Percentiles rank a stretch among this genome's conserved stretches.
Conservation (phyloP, 2,888 invertebrate species). For the Osmoderma eremita region DNA sequence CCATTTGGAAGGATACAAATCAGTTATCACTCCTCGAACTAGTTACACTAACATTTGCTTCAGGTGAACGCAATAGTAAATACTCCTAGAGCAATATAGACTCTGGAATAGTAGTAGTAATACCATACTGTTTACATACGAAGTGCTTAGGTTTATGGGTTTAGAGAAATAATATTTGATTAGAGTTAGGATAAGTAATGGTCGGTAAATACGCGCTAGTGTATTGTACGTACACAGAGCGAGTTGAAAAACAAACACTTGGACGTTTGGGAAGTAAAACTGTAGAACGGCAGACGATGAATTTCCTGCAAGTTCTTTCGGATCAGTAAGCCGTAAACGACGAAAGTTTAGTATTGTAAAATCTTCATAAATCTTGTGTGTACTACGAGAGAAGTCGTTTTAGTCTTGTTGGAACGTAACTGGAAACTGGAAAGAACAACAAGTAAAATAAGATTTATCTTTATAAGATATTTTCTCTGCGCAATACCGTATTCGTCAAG, state of each 20-base stretch:
- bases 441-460: too few species aligned
- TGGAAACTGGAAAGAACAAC: too few species aligned
- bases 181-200: not conserved
- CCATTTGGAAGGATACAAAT: too few species aligned
- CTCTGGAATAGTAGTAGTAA: too few species aligned
- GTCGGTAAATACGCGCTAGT: not conserved
- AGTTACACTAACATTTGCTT: not conserved
- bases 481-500: too few species aligned
- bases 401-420: not conserved
- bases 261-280: not conserved
- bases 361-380: constrained; percentile 3
- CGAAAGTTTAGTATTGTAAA: constrained; percentile 2
- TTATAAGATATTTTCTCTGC: too few species aligned
- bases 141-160: constrained; percentile 17
- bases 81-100: not conserved
- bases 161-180: constrained; percentile 27
- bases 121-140: constrained; percentile 11
- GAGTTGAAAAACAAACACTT: not conserved
- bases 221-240: not conserved
- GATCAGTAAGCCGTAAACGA: constrained; percentile 5
- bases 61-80: not conserved
- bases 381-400: not conserved
- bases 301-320: not conserved
- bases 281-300: not conserved
- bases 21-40: not conserved